Evolutionary conservation across 2,797 vertebrate species (phyloP), one percentile per base, ranked within the genome.

Genomic region (Coccyzus lansbergi): DNA sequence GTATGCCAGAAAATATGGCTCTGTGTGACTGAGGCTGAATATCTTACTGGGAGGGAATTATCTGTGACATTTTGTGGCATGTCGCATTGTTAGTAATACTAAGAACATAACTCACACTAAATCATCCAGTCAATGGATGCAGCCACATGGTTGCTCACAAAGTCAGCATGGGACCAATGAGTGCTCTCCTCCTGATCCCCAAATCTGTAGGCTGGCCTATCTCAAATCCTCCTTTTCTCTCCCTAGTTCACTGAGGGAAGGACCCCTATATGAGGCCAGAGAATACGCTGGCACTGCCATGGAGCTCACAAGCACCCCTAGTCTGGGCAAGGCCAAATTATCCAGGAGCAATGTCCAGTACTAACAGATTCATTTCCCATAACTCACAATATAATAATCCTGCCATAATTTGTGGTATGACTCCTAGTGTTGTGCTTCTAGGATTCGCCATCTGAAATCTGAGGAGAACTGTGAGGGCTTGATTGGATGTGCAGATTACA

Each of bases 281-380:
- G 15, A 69, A 14, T 17, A 91, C 25, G 48, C 0, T 1, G 64
- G 60, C 31, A 40, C 60, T 92, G 56, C 58, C 55, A 75, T 63
- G 38, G 51, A 21, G 25, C 56, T 94, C 33, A 34, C 5, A 7
- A 38, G 7, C 15, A 38, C 28, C 18, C 40, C 34, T 28, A 6
- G 46, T 65, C 83, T 72, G 81, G 77, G n/a, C 88, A 91, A 5
- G 64, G 63, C 40, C 36, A 91, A 33, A 82, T 79, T 79, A 63
- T 53, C 36, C 44, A 76, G 63, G 13, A 74, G 80, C 84, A 86
- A 76, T 53, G 80, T 95, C 87, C 91, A 90, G 72, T 26, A 78
- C n/a, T 83, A 72, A 67, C 44, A 70, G 59, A 95, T 93, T 92
- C 56, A 88, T 91, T 93, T 95, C 92, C 91, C 75, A 58, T 95